Conservation (phyloP, 2,113 vertebrate species). For the Diadophis punctatus region DNA sequence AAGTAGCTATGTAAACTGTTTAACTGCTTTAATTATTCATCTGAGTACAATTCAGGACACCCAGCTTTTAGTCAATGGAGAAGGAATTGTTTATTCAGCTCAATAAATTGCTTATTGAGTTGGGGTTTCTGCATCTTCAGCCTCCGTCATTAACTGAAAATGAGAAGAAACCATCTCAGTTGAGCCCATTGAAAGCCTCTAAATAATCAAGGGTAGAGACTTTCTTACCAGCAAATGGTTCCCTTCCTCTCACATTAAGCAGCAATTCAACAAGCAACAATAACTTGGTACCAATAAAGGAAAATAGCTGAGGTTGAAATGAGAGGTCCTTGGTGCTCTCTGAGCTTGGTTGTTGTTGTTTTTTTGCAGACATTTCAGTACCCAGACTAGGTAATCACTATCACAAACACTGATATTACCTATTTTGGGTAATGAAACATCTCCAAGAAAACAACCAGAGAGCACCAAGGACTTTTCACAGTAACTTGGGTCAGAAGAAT, state of each 20-base stretch:
- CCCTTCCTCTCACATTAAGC: not conserved
- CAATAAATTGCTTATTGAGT: not conserved
- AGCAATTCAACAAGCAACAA: not conserved
- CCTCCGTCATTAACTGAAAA: not conserved
- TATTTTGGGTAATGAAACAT: not conserved
- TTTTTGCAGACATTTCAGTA: not conserved
- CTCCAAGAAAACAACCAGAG: not conserved
- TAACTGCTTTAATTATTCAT: not conserved
- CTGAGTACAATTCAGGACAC: not conserved
- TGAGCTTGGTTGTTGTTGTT: not conserved
- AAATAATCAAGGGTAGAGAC: not conserved
- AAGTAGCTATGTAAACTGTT: not conserved
- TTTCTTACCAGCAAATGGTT: not conserved
- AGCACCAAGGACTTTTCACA: not conserved
- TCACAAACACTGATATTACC: not conserved
- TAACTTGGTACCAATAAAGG: not conserved
- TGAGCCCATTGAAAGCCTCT: not conserved
- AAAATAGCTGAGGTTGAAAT: not conserved
- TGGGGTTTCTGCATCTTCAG: not conserved
- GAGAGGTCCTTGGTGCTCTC: not conserved
- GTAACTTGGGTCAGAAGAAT: not conserved
- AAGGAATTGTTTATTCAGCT: not conserved
- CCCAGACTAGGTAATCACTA: not conserved
- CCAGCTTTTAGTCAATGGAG: not conserved
- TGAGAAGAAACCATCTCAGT: not conserved